A percentile compares a stretch with the other conserved stretches of the same genome.
These are phyloP conservation scores for Dromas ardeola DNA, from an alignment of 2,113 vertebrate species.

Conservation along the genomic window DNA sequence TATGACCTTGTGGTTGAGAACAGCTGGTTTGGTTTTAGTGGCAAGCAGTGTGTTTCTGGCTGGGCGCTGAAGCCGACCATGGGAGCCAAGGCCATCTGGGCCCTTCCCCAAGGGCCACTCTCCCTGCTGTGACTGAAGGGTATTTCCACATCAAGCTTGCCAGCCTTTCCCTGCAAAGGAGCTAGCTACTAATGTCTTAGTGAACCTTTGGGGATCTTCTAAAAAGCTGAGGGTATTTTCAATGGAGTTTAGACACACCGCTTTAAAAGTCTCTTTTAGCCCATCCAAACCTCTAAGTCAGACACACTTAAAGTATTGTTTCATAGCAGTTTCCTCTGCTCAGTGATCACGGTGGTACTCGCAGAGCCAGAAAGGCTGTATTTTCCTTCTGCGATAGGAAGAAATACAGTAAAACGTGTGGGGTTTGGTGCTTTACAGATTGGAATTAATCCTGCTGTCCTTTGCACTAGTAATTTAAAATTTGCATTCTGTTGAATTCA, in stretches of 20 bases:
- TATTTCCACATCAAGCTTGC: not conserved
- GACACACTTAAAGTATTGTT: not conserved
- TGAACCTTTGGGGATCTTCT: not conserved
- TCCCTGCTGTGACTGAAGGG: not conserved
- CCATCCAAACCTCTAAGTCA: not conserved
- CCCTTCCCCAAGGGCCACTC: not conserved
- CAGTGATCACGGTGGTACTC: not conserved
- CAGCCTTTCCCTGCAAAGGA: not conserved
- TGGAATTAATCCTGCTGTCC: not conserved
- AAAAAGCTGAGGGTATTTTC: not conserved
- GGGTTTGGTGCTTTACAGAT: not conserved
- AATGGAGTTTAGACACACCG: not conserved
- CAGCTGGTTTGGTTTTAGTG: not conserved
- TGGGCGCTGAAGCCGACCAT: not conserved
- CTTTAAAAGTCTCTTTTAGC: not conserved
- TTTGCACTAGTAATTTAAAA: not conserved
- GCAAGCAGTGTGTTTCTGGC: not conserved
- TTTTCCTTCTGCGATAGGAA: not conserved
- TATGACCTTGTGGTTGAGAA: not conserved
- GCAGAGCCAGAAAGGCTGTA: not conserved
- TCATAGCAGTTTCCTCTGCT: not conserved
- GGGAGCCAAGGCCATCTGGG: not conserved
- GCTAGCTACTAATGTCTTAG: not conserved
- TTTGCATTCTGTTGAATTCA: not conserved
- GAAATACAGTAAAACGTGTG: not conserved